Evolutionary conservation across 2,888 invertebrate genomes (phyloP).

Genomic region (Seira musarum): DNA sequence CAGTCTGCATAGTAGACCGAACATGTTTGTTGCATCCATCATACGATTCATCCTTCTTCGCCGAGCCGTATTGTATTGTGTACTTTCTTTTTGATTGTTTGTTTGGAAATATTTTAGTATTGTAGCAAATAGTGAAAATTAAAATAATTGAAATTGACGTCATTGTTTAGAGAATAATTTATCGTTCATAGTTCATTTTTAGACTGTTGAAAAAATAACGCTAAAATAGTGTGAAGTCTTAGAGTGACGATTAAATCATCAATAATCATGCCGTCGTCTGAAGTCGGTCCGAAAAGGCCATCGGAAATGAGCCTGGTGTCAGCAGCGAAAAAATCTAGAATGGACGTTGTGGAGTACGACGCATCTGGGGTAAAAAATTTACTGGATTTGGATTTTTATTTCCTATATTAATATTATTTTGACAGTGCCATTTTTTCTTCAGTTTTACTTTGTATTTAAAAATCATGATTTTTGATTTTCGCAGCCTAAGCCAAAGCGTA

Average conservation of each 20-base stretch:
- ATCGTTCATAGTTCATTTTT: too few species aligned
- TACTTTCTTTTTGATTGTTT: too few species aligned
- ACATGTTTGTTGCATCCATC: too few species aligned
- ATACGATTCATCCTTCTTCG: too few species aligned
- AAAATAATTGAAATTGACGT: too few species aligned
- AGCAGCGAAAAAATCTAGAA: slow-evolving; percentile 62
- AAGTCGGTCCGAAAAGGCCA: slow-evolving; percentile 42
- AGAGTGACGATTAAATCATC: slow-evolving; percentile 3
- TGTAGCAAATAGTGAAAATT: too few species aligned
- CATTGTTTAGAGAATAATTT: too few species aligned
- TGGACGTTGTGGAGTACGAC: slow-evolving; percentile 63
- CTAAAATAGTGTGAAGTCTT: too few species aligned
- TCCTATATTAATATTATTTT: background rate
- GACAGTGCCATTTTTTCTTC: background rate
- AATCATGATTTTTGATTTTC: background rate
- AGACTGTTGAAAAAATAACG: too few species aligned
- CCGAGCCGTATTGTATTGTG: too few species aligned
- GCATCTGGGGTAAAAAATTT: slow-evolving; percentile 36
- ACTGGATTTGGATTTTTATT: background rate
- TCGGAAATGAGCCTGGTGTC: slow-evolving; percentile 35
- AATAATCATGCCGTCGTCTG: slow-evolving; percentile 38
- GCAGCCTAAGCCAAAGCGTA: slow-evolving; percentile 77
- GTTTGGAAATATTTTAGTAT: too few species aligned
- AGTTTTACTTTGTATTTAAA: background rate
- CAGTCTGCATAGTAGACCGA: too few species aligned